Evolutionary conservation across 53 echinoderm and acorn worm genomes (phyloP), one percentile per base, ranked within the genome.

Genomic region (Paracentrotus lividus): DNA sequence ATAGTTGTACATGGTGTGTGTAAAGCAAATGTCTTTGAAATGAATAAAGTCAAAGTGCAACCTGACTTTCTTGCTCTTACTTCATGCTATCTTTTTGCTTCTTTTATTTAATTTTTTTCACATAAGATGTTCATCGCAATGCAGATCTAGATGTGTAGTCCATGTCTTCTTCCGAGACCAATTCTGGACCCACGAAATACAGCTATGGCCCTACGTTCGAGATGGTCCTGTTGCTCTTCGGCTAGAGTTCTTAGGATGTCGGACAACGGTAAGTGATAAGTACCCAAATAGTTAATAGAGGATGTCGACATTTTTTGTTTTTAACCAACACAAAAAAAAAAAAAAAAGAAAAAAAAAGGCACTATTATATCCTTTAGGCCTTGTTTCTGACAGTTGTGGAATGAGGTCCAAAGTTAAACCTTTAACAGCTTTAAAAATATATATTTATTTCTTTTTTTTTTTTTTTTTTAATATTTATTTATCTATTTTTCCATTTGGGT

Each of bases 221-320:
- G 29, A 57, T 12, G 45, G 8, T 34, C 72, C 54, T 34, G 38
- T 93, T 34, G 94, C 94, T 13, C 45, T 94, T 43, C 86, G 94
- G 5, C 0, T 94, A 12, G 94, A 94, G 88, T 45, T 92, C 32
- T 36, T 94, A 32, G 94, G 94, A 8, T 94, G 94, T 68, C 43
- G 58, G 94, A 94, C 16, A 92, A 69, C 42, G 94, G 94, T 93
- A 77, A 52, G 53, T 86, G 32, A 12, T 51, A 72, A 2, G 36
- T 40, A 15, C 36, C 16, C 12, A 38, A 20, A 36, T 40, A 38
- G 4, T 16, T 69, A 33, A 16, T 20, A 3, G 5, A 18, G 24
- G 1, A 72, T 5, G 27, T 29, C 64, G 27, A 29, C 10, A 9
- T 13, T 31, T 29, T 5, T 29, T 29, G 29, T 8, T 64, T 7